Conservation (phyloP, 2,113 vertebrate genomes). For the Engraulis encrasicolus region DNA sequence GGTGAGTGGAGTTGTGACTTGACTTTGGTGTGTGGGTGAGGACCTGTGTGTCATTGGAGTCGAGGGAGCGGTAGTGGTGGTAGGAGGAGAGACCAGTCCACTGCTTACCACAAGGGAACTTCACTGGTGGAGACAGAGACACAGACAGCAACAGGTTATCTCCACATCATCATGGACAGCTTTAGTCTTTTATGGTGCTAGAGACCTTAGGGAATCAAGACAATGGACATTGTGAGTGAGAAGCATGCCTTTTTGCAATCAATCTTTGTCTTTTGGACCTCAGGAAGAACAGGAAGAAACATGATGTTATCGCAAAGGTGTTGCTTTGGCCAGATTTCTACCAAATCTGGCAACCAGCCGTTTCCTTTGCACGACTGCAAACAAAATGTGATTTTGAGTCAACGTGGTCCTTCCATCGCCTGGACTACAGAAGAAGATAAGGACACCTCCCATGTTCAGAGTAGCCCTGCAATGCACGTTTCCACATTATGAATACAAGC, state of each 20-base stretch:
- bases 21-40: not conserved
- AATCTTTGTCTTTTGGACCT: not conserved
- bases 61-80: slow-evolving; percentile 41
- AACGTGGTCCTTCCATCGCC: too few relatives aligned
- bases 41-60: slow-evolving; percentile 29
- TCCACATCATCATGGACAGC: not conserved
- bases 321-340: not conserved
- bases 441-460: too few relatives aligned
- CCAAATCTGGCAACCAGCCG: not conserved
- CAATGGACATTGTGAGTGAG: not conserved
- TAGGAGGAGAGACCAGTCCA: slow-evolving; percentile 44
- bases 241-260: not conserved
- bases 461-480: too few relatives aligned
- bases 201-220: not conserved
- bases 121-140: slow-evolving; percentile 50
- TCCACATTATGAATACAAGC: too few relatives aligned
- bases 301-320: not conserved
- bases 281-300: not conserved
- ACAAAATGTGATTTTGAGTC: too few relatives aligned
- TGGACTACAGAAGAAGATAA: too few relatives aligned
- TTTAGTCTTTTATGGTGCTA: not conserved
- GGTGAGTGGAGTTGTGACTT: slow-evolving; percentile 36
- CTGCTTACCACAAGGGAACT: slow-evolving; percentile 65
- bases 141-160: slow-evolving; percentile 16
- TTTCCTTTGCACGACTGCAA: too few relatives aligned